These are phyloP conservation scores for Microplitis demolitor DNA, from an alignment of 1,140 invertebrate species.

Conservation along the genomic window DNA sequence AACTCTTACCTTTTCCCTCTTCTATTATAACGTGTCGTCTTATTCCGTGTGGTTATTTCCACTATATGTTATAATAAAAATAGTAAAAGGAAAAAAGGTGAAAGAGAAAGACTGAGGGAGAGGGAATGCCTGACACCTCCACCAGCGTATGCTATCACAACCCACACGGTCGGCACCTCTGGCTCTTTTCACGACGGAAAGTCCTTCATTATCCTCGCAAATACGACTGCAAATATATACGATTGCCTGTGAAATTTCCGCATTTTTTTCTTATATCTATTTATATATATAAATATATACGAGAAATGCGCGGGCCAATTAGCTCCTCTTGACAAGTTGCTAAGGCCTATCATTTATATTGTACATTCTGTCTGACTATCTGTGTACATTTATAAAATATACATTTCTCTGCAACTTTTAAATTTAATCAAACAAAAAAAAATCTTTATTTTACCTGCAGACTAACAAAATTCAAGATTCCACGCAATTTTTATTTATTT, in stretches of 20 bases:
- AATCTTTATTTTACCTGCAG: too few relatives aligned
- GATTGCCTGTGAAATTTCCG: conserved; percentile 11
- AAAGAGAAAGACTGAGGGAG: not conserved
- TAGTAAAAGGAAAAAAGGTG: not conserved
- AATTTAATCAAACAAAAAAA: too few relatives aligned
- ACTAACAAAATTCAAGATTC: too few relatives aligned
- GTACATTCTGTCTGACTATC: not conserved
- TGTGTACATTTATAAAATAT: too few relatives aligned
- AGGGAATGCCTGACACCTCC: not conserved
- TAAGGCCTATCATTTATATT: conserved; percentile 1
- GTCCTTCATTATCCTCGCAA: conserved; percentile 28
- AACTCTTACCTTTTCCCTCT: conserved; percentile 4
- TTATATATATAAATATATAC: not conserved
- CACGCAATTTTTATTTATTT: too few relatives aligned
- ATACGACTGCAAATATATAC: conserved; percentile 18
- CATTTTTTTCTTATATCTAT: not conserved
- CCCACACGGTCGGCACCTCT: conserved; percentile 23
- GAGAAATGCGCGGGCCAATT: conserved; percentile 10
- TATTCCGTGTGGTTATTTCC: not conserved
- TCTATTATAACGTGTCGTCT: not conserved
- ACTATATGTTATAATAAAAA: not conserved
- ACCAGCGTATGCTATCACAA: not conserved
- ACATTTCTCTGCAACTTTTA: too few relatives aligned
- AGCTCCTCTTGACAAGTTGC: conserved; percentile 17
- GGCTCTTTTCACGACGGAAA: conserved; percentile 22